phyloP scores from a whole-genome alignment of 2,797 vertebrate genomes.

The Martes flavigula region DNA sequence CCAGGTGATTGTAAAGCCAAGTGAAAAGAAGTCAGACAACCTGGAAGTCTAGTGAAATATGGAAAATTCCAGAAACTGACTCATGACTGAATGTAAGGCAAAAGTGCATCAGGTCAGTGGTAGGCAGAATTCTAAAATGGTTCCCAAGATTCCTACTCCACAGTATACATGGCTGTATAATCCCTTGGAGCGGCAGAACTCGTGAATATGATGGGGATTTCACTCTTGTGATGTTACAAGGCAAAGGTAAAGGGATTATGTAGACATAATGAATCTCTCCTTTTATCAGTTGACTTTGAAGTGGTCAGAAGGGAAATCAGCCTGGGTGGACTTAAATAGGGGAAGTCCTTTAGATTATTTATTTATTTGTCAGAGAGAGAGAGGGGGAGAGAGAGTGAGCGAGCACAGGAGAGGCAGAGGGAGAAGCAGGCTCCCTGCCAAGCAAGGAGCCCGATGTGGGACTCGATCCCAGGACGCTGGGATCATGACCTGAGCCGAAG shows the following conservation, averaged over 20 bases:
- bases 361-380: no score
- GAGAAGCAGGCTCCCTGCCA: no score
- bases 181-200: not conserved
- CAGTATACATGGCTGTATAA: not conserved
- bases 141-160: not conserved
- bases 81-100: not conserved
- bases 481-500: no score
- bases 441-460: no score
- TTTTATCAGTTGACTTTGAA: not conserved
- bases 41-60: not conserved
- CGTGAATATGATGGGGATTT: not conserved
- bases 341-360: no score
- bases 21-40: not conserved
- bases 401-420: no score
- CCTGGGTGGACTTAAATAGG: not conserved
- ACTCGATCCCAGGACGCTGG: no score
- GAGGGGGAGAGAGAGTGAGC: no score
- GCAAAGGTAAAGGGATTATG: not conserved
- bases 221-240: not conserved
- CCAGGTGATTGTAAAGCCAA: not conserved
- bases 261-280: not conserved
- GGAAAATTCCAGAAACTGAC: not conserved
- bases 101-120: not conserved
- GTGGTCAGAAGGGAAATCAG: not conserved
- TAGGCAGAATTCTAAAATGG: not conserved